Base-by-base conservation (phyloP, 2,797 vertebrate genomes). In the Myoxocephalus aenaeus region DNA sequence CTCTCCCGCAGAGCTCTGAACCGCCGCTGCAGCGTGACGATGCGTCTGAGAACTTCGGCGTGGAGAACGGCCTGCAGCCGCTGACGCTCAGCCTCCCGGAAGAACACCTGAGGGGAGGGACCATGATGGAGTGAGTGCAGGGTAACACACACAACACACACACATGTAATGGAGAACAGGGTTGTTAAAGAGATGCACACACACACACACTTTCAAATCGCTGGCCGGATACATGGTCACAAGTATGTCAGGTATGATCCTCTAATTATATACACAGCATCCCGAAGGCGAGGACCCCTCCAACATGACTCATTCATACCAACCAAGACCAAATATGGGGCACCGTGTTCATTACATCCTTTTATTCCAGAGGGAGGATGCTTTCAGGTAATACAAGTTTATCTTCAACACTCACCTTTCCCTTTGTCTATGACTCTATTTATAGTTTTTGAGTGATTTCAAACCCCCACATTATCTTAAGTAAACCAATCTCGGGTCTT, bases 31-130 rank as follows among this genome's bases (percentile, higher is more conserved):
- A 99, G 91, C 42, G 94, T 82, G 4, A 94, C 89, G 59, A 99
- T 98, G 48, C 97, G 95, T 75, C 92, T 91, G 78, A 99, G 93
- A 40, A 99, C 98, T 80, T 98, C 97, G 65, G 89, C 88, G 79
- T 99, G 98, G 76, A 99, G 96, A 59, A 96, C 74, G 57, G 96
- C 96, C 91, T 98, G 97, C 38, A 99, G 92, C 42, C 89, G 91
- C 92, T 99, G 97, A 13, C 98, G 94, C 69, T 96, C 97, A 7
- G 91, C 94, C 75, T 99, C 98, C 83, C 96, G 97, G 83, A 99
- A 29, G 75, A 99, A 99, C 79, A 99, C 97, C 98, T 99, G 90
- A 50, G 70, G 73, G 86, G 87, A 63, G 82, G 79, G 32, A 72
- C 68, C 73, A 20, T 0, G 62, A 67, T 34, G 53, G 34, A 69